Base-by-base conservation (phyloP, 2,113 vertebrate genomes). In the Eretmochelys imbricata region DNA sequence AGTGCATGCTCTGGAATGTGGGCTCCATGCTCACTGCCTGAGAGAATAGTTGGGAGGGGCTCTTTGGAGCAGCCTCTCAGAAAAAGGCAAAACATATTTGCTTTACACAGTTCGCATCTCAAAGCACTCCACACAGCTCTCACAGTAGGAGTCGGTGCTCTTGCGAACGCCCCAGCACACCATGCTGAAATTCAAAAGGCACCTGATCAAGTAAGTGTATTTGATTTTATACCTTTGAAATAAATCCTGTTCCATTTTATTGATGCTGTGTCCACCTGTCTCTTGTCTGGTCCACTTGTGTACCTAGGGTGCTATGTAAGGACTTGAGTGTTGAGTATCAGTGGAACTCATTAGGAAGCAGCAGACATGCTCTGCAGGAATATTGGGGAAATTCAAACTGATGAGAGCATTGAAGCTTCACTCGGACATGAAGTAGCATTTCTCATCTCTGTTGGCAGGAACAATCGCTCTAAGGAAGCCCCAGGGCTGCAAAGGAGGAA, bases 131-230 rank as follows among this genome's bases (percentile, higher is more conserved):
- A 38, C 31, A n/a, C 54, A 29, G 69, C 31, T 55, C 55, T 9
- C 20, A 79, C 81, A 42, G 82, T 10, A 31, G 11, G 81, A 25
- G 93, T 19, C 1, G 0, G 90, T 95, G 16, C 85, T 38, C 38
- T 85, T 57, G 92, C 62, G 72, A 46, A 19, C 69, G 83, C 92
- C 93, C 85, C 88, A 5, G 92, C 92, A 95, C 95, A 94, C 90
- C 96, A 97, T 98, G 97, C 93, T 96, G 85, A 98, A 89, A 69
- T 49, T 95, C 92, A 97, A 95, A 17, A 95, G 96, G 81, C 88
- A 89, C 50, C 83, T 97, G 89, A 24, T 92, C 94, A 86, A 1
- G 97, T 97, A 96, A 97, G 97, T 97, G 69, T 20, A 69, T 53
- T 12, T 7, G 49, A 20, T 85, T 85, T 38, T 79, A 83, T 80